These are phyloP conservation scores for Drosophila sucinea DNA, from an alignment of 1,140 invertebrate species.

Conservation along the genomic window DNA sequence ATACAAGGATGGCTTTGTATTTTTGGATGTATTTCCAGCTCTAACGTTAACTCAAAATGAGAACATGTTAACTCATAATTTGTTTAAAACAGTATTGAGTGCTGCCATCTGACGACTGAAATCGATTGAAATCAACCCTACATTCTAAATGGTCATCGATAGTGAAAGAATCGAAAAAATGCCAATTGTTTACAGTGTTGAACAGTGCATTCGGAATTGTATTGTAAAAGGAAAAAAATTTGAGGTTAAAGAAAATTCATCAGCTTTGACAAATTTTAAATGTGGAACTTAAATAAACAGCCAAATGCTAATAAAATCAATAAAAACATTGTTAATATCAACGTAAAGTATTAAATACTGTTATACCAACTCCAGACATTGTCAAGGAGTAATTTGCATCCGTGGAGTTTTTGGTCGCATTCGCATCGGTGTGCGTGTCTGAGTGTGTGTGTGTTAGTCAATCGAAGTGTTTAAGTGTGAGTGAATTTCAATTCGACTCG, in stretches of 20 bases:
- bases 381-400: conserved; percentile 45
- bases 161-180: too few relatives aligned
- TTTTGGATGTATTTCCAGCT: too few relatives aligned
- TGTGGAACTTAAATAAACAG: neutral
- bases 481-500: conserved; percentile 62
- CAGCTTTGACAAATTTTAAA: conserved; percentile 3
- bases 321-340: conserved; percentile 7
- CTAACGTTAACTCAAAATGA: too few relatives aligned
- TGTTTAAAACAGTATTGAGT: too few relatives aligned
- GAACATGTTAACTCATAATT: too few relatives aligned
- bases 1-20: too few relatives aligned
- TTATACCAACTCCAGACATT: conserved; percentile 1
- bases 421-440: conserved; percentile 20
- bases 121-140: too few relatives aligned
- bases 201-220: too few relatives aligned
- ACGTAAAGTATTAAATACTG: neutral
- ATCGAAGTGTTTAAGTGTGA: conserved; percentile 37
- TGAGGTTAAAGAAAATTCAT: conserved; percentile 4
- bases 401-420: conserved; percentile 42
- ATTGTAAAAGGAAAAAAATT: conserved; percentile 4
- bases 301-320: neutral
- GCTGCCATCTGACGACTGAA: too few relatives aligned
- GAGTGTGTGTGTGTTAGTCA: conserved; percentile 30
- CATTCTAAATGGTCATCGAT: too few relatives aligned
- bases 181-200: too few relatives aligned